phyloP scores from a whole-genome alignment of 2,113 vertebrate species.

The Calypte anna region DNA sequence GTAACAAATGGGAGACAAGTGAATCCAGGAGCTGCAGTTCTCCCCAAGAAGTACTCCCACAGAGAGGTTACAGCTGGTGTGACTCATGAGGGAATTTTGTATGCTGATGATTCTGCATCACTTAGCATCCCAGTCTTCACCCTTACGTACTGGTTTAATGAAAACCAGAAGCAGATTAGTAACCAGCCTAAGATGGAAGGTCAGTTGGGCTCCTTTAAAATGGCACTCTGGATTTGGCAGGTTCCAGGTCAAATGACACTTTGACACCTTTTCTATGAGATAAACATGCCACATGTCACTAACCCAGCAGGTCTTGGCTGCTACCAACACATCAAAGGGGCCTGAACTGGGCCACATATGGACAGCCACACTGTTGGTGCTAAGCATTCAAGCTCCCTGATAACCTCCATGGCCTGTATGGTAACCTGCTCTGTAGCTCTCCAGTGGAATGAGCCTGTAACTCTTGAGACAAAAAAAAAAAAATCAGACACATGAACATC shows the following conservation, averaged over 20 bases:
- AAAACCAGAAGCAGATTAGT: background rate
- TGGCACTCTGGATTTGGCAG: background rate
- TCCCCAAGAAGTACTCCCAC: background rate
- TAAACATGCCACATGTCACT: background rate
- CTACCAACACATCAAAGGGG: background rate
- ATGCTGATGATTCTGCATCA: background rate
- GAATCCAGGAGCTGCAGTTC: background rate
- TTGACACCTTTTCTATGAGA: background rate
- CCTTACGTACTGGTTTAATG: background rate
- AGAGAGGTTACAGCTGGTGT: background rate
- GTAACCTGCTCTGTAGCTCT: background rate
- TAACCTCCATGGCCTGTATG: accelerated
- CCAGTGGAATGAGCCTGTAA: accelerated
- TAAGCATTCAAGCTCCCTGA: background rate
- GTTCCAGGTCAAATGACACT: background rate
- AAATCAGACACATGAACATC: background rate
- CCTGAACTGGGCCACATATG: background rate
- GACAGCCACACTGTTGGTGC: accelerated
- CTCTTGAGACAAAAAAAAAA: background rate
- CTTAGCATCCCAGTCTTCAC: background rate
- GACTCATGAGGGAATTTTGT: accelerated
- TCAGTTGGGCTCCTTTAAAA: background rate
- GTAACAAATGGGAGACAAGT: background rate
- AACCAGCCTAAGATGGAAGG: background rate
- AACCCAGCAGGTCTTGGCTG: background rate